Evolutionary conservation across 2,113 vertebrate species (phyloP).

Genomic region (human (Homo sapiens)): DNA sequence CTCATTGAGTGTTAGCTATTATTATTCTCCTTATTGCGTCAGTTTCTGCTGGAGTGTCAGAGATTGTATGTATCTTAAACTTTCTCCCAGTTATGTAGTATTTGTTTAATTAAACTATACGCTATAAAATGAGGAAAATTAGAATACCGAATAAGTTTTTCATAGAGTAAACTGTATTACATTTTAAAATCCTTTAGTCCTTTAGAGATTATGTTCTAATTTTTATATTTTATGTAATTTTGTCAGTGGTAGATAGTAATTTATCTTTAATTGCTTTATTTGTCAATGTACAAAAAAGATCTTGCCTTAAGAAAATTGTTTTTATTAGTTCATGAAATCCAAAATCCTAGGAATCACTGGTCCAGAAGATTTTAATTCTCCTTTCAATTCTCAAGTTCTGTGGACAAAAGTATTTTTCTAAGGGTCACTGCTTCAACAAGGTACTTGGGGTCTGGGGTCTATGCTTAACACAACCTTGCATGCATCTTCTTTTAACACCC

Average conservation of each 20-base stretch:
- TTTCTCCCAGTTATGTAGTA: neutral
- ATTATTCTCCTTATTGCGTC: neutral
- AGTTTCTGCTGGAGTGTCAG: neutral
- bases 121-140: neutral
- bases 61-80: neutral
- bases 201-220: neutral
- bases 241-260: neutral
- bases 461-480: neutral
- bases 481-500: neutral
- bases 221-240: neutral
- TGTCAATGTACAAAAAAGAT: neutral
- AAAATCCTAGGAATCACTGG: neutral
- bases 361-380: neutral
- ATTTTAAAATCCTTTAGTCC: neutral
- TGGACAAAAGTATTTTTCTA: neutral
- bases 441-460: neutral
- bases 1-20: neutral
- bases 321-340: neutral
- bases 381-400: neutral
- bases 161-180: neutral
- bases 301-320: neutral
- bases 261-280: slow-evolving; percentile 42
- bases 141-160: neutral
- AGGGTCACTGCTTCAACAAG: neutral
- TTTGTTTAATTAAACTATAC: neutral